Conservation (phyloP, 1,140 invertebrate species). For the Zaprionus inermis region DNA sequence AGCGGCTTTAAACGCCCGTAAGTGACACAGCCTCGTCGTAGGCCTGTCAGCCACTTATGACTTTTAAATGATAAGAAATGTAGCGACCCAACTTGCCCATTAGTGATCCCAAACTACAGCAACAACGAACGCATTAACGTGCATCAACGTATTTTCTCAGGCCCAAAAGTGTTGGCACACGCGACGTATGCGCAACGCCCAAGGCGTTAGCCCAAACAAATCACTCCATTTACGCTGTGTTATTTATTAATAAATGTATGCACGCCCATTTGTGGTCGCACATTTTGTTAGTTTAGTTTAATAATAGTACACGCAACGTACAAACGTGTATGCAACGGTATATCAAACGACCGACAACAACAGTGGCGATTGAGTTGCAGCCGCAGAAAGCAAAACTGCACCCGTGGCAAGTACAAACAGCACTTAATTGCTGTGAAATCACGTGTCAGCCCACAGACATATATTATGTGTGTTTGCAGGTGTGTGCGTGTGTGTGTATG, state of each 20-base stretch:
- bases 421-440: constrained; percentile 68
- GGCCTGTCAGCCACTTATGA: constrained; percentile 61
- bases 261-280: constrained; percentile 54
- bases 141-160: too few relatives aligned
- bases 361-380: constrained; percentile 13
- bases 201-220: constrained; percentile 66
- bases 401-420: constrained; percentile 48
- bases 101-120: background rate
- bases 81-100: constrained; percentile 49
- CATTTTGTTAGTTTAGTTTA: constrained; percentile 50
- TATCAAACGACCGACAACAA: background rate
- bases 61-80: constrained; percentile 77
- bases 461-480: background rate
- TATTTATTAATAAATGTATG: constrained; percentile 51
- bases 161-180: constrained; percentile 29
- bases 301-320: constrained; percentile 66
- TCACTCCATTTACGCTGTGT: constrained; percentile 49
- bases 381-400: constrained; percentile 35
- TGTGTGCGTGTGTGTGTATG: background rate
- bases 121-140: background rate
- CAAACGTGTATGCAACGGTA: constrained; percentile 13
- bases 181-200: constrained; percentile 70
- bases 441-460: constrained; percentile 53
- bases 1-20: constrained; percentile 59
- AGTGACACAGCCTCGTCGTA: constrained; percentile 28